phyloP scores from a whole-genome alignment of 2,797 vertebrate species.

The Zalophus californianus region DNA sequence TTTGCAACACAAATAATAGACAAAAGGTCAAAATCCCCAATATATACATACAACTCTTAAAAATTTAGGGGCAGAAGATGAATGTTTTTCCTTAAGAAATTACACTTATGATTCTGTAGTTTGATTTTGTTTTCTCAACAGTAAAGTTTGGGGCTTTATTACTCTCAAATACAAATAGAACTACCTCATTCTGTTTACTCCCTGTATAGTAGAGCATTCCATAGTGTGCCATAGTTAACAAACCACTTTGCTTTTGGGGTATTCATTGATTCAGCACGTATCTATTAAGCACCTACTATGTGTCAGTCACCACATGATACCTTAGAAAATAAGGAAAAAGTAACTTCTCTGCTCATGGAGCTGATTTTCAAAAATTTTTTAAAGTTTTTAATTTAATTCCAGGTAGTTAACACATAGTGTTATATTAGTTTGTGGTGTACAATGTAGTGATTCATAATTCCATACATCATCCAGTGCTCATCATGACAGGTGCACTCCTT shows the following conservation, averaged over 20 bases:
- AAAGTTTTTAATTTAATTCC: neutral
- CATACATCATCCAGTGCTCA: neutral
- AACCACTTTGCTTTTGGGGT: neutral
- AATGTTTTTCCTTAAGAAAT: neutral
- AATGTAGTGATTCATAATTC: neutral
- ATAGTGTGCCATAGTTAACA: neutral
- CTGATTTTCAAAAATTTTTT: neutral
- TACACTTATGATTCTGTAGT: neutral
- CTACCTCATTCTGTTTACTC: neutral
- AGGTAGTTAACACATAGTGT: neutral
- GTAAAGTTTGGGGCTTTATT: neutral
- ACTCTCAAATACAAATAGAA: neutral
- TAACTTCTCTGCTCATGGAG: neutral
- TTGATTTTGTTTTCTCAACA: neutral
- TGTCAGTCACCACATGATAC: neutral
- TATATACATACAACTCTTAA: too few relatives aligned
- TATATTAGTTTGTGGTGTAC: neutral
- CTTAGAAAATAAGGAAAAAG: neutral
- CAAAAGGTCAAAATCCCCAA: neutral
- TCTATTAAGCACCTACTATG: neutral
- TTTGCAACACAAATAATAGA: neutral
- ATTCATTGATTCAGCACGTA: neutral
- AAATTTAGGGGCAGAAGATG: neutral
- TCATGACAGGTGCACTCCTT: neutral
- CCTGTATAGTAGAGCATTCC: neutral